phyloP scores from a whole-genome alignment of 2,888 invertebrate genomes.

The Penaeus monodon region DNA sequence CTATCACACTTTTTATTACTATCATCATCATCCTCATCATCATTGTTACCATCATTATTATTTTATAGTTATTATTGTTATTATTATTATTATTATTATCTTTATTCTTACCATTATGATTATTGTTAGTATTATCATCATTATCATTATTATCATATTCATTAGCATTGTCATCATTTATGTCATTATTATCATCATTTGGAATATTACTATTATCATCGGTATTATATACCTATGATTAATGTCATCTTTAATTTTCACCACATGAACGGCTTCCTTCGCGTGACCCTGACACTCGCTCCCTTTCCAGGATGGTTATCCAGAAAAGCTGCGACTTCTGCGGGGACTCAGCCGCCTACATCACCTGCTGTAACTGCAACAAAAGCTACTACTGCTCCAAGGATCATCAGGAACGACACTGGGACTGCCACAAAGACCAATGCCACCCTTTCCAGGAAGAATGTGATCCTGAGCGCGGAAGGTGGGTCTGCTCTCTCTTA shows the following conservation, averaged over 20 bases:
- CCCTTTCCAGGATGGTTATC: background rate
- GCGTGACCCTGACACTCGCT: background rate
- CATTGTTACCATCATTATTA: no score
- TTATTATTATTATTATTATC: no score
- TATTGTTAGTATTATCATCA: no score
- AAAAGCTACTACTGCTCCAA: constrained; percentile 80
- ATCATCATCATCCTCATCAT: no score
- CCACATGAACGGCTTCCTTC: background rate
- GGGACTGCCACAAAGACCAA: constrained; percentile 80
- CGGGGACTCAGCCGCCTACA: constrained; percentile 74
- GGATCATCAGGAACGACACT: constrained; percentile 82
- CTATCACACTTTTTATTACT: no score
- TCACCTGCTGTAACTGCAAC: constrained; percentile 82
- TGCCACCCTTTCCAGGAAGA: constrained; percentile 74
- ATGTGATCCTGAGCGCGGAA: constrained; percentile 13
- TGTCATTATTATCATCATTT: no score
- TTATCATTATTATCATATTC: no score
- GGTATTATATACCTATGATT: no score
- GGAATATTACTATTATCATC: no score
- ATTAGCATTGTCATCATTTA: no score
- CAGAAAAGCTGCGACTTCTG: constrained; percentile 76
- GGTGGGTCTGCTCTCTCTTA: constrained; percentile 7
- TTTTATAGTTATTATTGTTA: no score
- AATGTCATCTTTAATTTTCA: background rate
- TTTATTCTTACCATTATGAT: no score